A percentile compares a stretch with the other conserved stretches of the same genome.
These are phyloP conservation scores for Drosophila parabipectinata DNA, from an alignment of 1,140 invertebrate species.

Conservation along the genomic window DNA sequence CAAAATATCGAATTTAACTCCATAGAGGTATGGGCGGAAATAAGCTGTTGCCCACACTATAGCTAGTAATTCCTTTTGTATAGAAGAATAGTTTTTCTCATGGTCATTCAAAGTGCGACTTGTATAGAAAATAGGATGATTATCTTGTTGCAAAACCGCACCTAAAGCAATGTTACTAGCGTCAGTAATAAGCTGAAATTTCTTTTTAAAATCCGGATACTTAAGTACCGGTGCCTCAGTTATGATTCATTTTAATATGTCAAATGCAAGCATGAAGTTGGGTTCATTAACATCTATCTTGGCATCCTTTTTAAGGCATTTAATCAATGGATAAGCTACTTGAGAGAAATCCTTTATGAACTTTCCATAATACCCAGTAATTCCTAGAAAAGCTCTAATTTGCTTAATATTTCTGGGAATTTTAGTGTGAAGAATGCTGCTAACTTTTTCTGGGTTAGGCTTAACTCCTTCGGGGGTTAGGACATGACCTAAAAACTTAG, in stretches of 20 bases:
- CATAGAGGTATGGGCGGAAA: slow-evolving; percentile 2
- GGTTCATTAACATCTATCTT: slow-evolving; percentile 2
- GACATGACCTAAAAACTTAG: too few species aligned
- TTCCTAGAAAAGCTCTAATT: slow-evolving; percentile 5
- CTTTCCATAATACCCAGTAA: slow-evolving; percentile 1
- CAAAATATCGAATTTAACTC: slow-evolving; percentile 3
- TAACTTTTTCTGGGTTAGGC: slow-evolving; percentile 1
- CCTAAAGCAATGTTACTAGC: neutral
- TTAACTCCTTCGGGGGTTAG: too few species aligned
- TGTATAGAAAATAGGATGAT: slow-evolving; percentile 7
- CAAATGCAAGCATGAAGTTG: slow-evolving; percentile 1
- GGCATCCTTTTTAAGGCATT: slow-evolving; percentile 1
- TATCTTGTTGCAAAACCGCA: slow-evolving; percentile 3
- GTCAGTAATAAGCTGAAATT: neutral
- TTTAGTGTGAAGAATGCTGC: slow-evolving; percentile 1
- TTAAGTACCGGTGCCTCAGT: slow-evolving; percentile 4
- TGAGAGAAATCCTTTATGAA: slow-evolving; percentile 3
- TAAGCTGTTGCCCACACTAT: slow-evolving; percentile 4
- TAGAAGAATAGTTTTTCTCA: slow-evolving; percentile 5
- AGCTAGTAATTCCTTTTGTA: slow-evolving; percentile 2
- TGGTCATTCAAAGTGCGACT: slow-evolving; percentile 1
- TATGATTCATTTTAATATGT: slow-evolving; percentile 1
- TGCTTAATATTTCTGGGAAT: slow-evolving; percentile 1
- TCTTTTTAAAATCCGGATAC: neutral
- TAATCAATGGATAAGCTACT: slow-evolving; percentile 2